These are phyloP conservation scores for Nansenia antarctica DNA, from an alignment of 2,113 vertebrate species.

Conservation along the genomic window DNA sequence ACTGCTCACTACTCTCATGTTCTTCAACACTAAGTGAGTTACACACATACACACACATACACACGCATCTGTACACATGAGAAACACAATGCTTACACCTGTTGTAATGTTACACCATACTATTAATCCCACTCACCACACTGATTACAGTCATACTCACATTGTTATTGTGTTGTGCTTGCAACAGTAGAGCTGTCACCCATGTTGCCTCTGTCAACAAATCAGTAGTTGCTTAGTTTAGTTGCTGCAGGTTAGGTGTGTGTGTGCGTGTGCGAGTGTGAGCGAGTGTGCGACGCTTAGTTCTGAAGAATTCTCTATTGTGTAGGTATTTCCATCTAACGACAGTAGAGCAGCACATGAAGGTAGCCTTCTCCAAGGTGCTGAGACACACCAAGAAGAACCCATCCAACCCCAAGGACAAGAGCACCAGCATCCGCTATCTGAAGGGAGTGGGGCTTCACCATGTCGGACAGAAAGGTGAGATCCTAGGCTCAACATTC, in stretches of 20 bases:
- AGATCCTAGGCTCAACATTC: background rate
- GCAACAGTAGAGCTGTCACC: background rate
- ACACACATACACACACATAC: too few relatives aligned
- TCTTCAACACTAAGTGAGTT: constrained; percentile 99
- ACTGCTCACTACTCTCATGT: constrained; percentile 97
- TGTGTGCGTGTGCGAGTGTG: background rate
- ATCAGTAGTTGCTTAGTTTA: background rate
- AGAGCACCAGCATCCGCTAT: constrained; percentile 97
- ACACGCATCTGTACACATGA: background rate
- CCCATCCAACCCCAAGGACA: constrained; percentile 94
- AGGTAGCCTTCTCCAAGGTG: constrained; percentile 97
- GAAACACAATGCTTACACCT: too few relatives aligned
- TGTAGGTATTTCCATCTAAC: constrained; percentile 92
- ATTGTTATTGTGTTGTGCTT: background rate
- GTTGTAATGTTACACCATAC: background rate
- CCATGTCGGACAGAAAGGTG: constrained; percentile 93
- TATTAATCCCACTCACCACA: background rate
- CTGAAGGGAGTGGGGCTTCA: constrained; percentile 89
- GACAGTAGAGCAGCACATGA: constrained; percentile 96
- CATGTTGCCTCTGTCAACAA: background rate
- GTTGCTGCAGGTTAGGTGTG: background rate
- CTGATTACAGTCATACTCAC: background rate
- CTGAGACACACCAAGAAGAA: constrained; percentile 98
- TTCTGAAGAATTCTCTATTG: background rate
- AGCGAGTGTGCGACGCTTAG: background rate